These are phyloP conservation scores for Acropora tenuis DNA, from an alignment of 64 coral and sea anemone genomes.

Conservation along the genomic window DNA sequence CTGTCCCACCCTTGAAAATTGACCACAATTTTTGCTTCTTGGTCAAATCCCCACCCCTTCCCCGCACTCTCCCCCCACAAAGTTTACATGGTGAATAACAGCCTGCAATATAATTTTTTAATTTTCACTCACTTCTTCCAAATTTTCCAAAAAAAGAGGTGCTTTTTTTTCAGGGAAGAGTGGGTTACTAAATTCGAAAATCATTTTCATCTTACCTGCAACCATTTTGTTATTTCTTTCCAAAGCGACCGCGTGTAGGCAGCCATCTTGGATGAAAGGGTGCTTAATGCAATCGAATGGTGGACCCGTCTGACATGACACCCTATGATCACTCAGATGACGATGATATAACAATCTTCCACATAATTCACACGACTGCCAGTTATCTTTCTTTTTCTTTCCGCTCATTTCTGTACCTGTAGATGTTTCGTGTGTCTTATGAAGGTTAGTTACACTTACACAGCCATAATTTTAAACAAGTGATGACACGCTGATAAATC, in stretches of 20 bases:
- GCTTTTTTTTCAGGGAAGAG: no score
- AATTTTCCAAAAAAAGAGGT: background rate
- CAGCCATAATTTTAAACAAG: background rate
- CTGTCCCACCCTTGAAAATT: no score
- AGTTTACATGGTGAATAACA: no score
- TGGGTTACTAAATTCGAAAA: no score
- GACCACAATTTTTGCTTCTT: no score
- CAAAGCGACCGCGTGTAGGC: background rate
- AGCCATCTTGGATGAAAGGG: slow-evolving; percentile 72
- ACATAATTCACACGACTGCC: slow-evolving; percentile 73
- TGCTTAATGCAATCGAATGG: slow-evolving; percentile 8
- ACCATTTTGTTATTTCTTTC: slow-evolving; percentile 35
- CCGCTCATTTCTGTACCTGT: slow-evolving; percentile 22
- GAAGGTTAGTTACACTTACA: background rate
- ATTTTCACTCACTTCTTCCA: background rate
- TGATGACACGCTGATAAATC: background rate
- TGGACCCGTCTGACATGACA: slow-evolving; percentile 40
- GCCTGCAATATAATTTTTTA: no score
- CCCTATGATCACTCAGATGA: slow-evolving; percentile 57
- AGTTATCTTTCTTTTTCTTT: slow-evolving; percentile 72
- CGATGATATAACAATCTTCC: slow-evolving; percentile 60
- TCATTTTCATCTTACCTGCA: background rate
- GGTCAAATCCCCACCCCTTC: no score
- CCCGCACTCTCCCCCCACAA: no score
- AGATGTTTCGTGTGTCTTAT: no score